Evolutionary conservation across 2,113 vertebrate species (phyloP), one percentile per base, ranked within the genome.

Genomic region (Orcinus orca): DNA sequence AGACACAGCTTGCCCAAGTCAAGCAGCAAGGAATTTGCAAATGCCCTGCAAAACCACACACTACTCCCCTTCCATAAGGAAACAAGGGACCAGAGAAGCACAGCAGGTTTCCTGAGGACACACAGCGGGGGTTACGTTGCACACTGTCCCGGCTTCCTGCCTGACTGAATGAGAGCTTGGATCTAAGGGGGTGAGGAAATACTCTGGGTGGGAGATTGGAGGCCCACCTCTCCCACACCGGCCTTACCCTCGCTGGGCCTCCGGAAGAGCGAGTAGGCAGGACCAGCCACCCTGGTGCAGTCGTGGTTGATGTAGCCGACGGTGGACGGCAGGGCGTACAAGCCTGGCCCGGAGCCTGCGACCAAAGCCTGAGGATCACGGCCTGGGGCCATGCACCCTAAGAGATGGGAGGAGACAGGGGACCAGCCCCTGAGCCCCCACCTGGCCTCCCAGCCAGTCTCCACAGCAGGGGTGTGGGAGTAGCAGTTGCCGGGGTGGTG

Each of bases 231-330:
- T 8, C 13, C 71, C 36, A 3, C 4, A 23, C 33, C 7, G 0
- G 11, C 15, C 99, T 99, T 98, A 23, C 98, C 98, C 68, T 98
- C 97, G 53, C 97, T 98, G 93, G 98, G 98, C 68, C 97, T 98
- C 93, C 98, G 86, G 36, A 98, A 98, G 23, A 99, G 99, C 1
- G 99, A 98, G 93, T 98, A 99, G 13, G 99, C 99, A 0, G 99
- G 99, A 20, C 98, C 97, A 0, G 98, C 96, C 63, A 90, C 95
- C 96, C 98, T 99, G 94, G 99, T 99, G 93, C 99, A 98, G 96
- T 99, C 99, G 5, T 99, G 99, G 62, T 99, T 98, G 81, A 98
- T 41, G 77, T 98, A 99, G 62, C 99, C 99, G 23, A 99, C 94
- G 0, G 99, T 99, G 4, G 99, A 98, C 0, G 99, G 99, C 74